Conservation (phyloP, 2,113 vertebrate genomes). For the Isichthys henryi region DNA sequence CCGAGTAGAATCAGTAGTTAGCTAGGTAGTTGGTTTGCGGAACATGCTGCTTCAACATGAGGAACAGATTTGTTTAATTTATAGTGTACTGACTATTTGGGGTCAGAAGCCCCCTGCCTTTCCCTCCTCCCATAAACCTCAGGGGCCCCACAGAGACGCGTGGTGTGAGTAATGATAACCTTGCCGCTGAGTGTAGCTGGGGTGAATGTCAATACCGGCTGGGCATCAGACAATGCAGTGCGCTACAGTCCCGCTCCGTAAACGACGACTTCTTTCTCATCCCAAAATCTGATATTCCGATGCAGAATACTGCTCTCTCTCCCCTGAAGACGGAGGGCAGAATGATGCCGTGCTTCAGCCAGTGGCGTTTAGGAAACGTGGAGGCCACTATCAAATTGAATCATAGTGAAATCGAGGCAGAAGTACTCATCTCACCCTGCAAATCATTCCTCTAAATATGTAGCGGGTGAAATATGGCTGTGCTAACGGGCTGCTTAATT, state of each 20-base stretch:
- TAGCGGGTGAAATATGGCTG: background rate
- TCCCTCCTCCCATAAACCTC: background rate
- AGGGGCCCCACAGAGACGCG: background rate
- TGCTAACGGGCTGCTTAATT: slow-evolving; percentile 15
- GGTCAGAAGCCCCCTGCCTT: too few relatives aligned
- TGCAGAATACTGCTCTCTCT: background rate
- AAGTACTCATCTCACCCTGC: background rate
- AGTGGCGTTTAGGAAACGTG: background rate
- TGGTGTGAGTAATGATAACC: background rate
- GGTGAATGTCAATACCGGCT: background rate
- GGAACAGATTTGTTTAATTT: background rate
- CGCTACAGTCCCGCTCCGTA: background rate
- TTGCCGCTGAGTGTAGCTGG: background rate
- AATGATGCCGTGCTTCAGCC: background rate
- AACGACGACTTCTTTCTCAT: background rate
- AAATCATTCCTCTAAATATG: slow-evolving; percentile 12
- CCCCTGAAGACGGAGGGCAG: background rate
- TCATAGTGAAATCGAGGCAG: background rate
- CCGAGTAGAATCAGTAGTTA: background rate
- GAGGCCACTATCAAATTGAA: background rate
- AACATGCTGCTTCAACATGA: background rate
- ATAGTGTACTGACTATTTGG: background rate
- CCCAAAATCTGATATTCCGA: background rate
- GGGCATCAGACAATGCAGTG: background rate
- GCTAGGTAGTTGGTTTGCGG: background rate